Evolutionary conservation across 2,113 vertebrate genomes (phyloP).

Genomic region (Meleagris gallopavo): DNA sequence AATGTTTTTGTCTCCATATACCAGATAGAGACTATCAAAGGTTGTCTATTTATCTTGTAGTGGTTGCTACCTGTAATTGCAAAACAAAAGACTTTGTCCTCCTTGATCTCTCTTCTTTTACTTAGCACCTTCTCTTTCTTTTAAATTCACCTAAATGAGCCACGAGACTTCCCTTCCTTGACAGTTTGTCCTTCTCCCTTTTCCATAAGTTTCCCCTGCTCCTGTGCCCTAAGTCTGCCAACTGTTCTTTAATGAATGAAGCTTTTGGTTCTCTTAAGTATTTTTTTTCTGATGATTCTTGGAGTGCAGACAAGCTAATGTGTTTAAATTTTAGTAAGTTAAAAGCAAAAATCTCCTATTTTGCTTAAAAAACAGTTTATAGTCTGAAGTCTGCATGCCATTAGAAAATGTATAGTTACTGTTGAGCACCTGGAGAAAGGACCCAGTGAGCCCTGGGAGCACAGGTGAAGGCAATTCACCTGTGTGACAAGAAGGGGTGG

Average conservation of each 20-base stretch:
- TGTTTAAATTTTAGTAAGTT: neutral
- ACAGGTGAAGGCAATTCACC: too few relatives aligned
- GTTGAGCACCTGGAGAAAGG: too few relatives aligned
- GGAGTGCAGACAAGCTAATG: neutral
- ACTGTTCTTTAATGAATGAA: neutral
- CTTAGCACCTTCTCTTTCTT: neutral
- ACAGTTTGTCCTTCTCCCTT: neutral
- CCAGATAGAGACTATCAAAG: neutral
- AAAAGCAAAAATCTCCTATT: neutral
- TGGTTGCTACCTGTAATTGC: neutral
- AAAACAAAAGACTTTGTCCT: neutral
- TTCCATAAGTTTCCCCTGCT: fast-evolving
- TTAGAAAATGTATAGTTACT: neutral
- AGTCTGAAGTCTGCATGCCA: neutral
- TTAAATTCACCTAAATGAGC: neutral
- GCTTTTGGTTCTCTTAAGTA: neutral
- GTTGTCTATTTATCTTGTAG: neutral
- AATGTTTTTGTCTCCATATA: neutral
- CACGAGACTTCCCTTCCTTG: neutral
- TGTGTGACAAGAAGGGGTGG: too few relatives aligned
- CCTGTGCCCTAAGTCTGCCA: neutral
- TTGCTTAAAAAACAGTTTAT: neutral
- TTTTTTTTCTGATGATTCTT: neutral
- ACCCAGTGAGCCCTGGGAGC: too few relatives aligned
- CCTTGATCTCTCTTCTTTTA: neutral